A percentile compares a stretch with the other conserved stretches of the same genome.
phyloP scores from a whole-genome alignment of 2,888 invertebrate genomes.

The Eupsilia transversa region DNA sequence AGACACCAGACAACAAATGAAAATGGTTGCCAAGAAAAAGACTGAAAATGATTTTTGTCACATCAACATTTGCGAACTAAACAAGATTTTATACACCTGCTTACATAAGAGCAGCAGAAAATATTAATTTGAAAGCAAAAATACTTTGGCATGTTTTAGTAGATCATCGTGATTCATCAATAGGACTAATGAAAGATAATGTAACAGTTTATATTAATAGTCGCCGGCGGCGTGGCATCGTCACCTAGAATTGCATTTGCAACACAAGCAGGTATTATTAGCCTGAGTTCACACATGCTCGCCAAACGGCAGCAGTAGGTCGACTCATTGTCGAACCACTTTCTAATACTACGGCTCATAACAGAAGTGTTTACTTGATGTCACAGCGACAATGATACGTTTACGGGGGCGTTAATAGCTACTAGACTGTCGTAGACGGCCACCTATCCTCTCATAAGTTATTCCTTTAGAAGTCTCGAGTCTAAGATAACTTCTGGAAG shows the following conservation, averaged over 20 bases:
- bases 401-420: slow-evolving; percentile 60
- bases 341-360: slow-evolving; percentile 69
- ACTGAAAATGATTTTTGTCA: slow-evolving; percentile 8
- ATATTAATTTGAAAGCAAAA: slow-evolving; percentile 44
- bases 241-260: slow-evolving; percentile 84
- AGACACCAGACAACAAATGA: background rate
- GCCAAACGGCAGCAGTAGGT: slow-evolving; percentile 70
- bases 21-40: background rate
- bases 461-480: slow-evolving; percentile 14
- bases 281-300: slow-evolving; percentile 68
- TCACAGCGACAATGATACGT: slow-evolving; percentile 66
- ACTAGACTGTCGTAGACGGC: slow-evolving; percentile 37
- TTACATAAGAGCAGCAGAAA: slow-evolving; percentile 26
- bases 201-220: slow-evolving; percentile 77
- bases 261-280: slow-evolving; percentile 77
- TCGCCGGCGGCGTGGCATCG: slow-evolving; percentile 72
- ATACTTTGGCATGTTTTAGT: slow-evolving; percentile 50
- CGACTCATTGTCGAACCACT: slow-evolving; percentile 68
- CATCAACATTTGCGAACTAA: slow-evolving; percentile 9
- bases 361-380: slow-evolving; percentile 69
- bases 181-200: slow-evolving; percentile 74
- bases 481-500: background rate
- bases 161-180: slow-evolving; percentile 73
- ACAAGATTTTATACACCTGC: slow-evolving; percentile 16
- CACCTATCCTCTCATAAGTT: slow-evolving; percentile 23